Evolutionary conservation across 2,888 invertebrate species (phyloP).

Genomic region (Merodon equestris): DNA sequence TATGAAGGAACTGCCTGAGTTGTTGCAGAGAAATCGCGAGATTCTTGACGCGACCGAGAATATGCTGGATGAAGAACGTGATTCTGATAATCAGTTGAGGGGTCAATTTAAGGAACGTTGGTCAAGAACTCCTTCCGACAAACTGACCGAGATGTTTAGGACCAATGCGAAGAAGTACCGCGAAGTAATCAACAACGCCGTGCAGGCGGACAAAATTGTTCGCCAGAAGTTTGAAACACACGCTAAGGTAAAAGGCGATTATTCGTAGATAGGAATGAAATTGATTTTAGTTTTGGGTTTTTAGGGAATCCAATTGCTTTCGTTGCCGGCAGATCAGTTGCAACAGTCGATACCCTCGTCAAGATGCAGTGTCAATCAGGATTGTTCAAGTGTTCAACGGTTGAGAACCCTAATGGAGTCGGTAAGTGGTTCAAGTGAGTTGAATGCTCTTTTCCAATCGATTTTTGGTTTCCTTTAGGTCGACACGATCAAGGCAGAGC

Average conservation of each 20-base stretch:
- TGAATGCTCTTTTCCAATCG: constrained; percentile 52
- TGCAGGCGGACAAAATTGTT: constrained; percentile 89
- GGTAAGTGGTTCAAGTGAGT: constrained; percentile 75
- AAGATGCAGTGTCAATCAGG: constrained; percentile 80
- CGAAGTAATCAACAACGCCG: constrained; percentile 94
- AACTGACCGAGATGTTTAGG: constrained; percentile 93
- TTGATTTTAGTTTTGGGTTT: background rate
- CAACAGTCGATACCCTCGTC: constrained; percentile 85
- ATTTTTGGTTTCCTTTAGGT: constrained; percentile 80
- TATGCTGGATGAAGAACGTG: constrained; percentile 93
- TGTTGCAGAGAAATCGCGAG: constrained; percentile 94
- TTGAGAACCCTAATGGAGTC: constrained; percentile 89
- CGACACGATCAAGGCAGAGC: constrained; percentile 91
- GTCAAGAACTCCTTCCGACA: constrained; percentile 92
- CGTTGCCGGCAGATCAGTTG: constrained; percentile 85
- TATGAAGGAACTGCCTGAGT: constrained; percentile 92
- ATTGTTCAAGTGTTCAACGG: constrained; percentile 83
- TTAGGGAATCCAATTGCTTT: constrained; percentile 89
- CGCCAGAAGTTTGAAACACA: constrained; percentile 91
- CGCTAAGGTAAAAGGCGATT: constrained; percentile 76
- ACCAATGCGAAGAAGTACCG: constrained; percentile 95
- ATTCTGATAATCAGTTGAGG: constrained; percentile 92
- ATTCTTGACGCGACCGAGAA: constrained; percentile 94
- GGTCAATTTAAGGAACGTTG: constrained; percentile 95
- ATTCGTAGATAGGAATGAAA: background rate